Evolutionary conservation across 2,888 invertebrate species (phyloP).

Genomic region (Chironomus riparius): DNA sequence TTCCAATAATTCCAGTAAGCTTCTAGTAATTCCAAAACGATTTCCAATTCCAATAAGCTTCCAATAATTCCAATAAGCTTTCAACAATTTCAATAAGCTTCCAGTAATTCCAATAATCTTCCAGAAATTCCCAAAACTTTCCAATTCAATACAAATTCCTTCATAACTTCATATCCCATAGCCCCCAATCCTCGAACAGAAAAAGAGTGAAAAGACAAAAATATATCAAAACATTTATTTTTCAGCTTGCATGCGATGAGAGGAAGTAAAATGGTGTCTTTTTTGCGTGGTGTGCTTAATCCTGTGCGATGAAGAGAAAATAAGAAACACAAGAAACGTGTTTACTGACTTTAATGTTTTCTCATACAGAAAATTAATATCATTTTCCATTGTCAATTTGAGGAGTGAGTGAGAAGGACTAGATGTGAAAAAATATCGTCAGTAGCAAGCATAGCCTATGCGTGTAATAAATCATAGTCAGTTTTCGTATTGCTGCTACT

Average conservation of each 20-base stretch:
- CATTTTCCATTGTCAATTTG: constrained; percentile 11
- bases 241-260: not conserved
- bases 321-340: constrained; percentile 8
- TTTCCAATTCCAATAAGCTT: too few relatives aligned
- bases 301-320: not conserved
- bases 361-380: constrained; percentile 16
- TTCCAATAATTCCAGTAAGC: too few relatives aligned
- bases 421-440: constrained; percentile 14
- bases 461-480: constrained; percentile 22
- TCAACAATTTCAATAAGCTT: too few relatives aligned
- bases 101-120: too few relatives aligned
- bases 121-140: too few relatives aligned
- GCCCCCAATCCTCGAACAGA: too few relatives aligned
- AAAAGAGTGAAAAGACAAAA: not conserved
- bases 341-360: constrained; percentile 17
- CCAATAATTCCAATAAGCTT: too few relatives aligned
- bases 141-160: too few relatives aligned
- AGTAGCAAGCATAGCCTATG: not conserved
- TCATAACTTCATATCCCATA: too few relatives aligned
- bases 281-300: constrained; percentile 1
- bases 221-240: not conserved
- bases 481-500: not conserved
- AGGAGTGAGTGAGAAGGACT: not conserved
- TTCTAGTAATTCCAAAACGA: too few relatives aligned
- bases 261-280: too few relatives aligned